Evolutionary conservation across 2,113 vertebrate species (phyloP), one percentile per base, ranked within the genome.

Genomic region (Epinephelus moara): DNA sequence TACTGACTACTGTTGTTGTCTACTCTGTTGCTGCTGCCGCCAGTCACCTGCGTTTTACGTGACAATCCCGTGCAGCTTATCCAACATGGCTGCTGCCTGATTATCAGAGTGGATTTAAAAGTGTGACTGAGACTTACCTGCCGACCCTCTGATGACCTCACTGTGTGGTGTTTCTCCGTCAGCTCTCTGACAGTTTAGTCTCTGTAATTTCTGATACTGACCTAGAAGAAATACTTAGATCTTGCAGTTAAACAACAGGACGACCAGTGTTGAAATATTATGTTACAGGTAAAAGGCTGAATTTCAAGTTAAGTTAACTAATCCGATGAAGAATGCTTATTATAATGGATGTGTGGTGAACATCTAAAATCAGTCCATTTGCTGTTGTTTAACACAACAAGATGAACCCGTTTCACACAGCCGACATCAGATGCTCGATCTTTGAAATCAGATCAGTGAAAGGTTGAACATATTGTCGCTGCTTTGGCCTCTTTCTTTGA

Each of bases 71-170:
- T 21, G 70, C 74, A 56, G 83, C 68, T 86, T 70, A 53, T 18
- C 50, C 17, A 82, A 79, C 6, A 80, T 82, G 89, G 75, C 81
- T 85, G 67, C 88, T 53, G 77, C 6, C 78, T 61, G 3, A 78
- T 75, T 30, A 81, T 62, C 11, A 61, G 60, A 57, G 56, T 37
- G 70, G 71, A 62, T 76, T 80, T 68, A 59, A 21, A 50, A 64
- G 66, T n/a, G 69, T 70, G 61, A 27, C 47, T 71, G 60, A 33
- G n/a, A 64, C 33, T 70, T 33, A 72, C 85, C 76, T 75, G 60
- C 17, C 82, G 83, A 86, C 83, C 84, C 72, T n/a, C 3, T n/a
- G 0, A 21, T 67, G 78, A 92, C 83, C 78, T 3, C 42, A 45
- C 33, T 37, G 33, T 7, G 33, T 37, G 6, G 33, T 37, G 33